Conservation (phyloP, 2,888 invertebrate genomes). For the Acanthacorydalis orientalis region DNA sequence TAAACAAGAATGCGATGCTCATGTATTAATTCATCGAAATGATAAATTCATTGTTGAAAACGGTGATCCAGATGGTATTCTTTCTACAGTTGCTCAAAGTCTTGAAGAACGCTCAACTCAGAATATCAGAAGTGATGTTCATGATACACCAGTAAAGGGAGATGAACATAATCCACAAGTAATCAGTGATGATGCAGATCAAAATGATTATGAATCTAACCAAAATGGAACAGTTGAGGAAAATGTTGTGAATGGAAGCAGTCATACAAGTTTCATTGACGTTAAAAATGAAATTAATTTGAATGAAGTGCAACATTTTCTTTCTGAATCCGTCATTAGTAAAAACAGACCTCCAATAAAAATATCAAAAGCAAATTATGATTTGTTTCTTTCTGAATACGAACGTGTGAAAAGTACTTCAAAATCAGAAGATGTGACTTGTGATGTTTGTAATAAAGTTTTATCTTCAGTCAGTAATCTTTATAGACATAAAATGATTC, state of each 20-base stretch:
- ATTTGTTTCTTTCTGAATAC: background rate
- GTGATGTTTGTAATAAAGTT: conserved; percentile 4
- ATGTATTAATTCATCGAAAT: conserved; percentile 3
- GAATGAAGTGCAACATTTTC: background rate
- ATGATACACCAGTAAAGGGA: too few species aligned
- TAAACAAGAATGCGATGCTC: conserved; percentile 2
- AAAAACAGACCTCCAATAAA: conserved; percentile 2
- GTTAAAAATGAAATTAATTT: background rate
- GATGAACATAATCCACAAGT: too few species aligned
- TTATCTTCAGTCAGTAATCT: conserved; percentile 4
- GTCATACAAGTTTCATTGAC: background rate
- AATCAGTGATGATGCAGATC: background rate
- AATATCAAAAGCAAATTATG: background rate
- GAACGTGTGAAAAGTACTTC: conserved; percentile 1
- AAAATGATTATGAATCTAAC: background rate
- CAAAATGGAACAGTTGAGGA: background rate
- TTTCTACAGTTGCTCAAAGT: background rate
- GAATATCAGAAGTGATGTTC: background rate
- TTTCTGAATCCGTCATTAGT: background rate
- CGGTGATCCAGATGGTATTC: background rate
- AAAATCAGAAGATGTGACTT: background rate
- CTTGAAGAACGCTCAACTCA: background rate
- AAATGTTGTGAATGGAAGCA: background rate
- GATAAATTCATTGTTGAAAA: conserved; percentile 1
- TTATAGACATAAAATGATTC: conserved; percentile 5